phyloP scores from a whole-genome alignment of 2,797 vertebrate species.

The Gymnopithys bicolor region DNA sequence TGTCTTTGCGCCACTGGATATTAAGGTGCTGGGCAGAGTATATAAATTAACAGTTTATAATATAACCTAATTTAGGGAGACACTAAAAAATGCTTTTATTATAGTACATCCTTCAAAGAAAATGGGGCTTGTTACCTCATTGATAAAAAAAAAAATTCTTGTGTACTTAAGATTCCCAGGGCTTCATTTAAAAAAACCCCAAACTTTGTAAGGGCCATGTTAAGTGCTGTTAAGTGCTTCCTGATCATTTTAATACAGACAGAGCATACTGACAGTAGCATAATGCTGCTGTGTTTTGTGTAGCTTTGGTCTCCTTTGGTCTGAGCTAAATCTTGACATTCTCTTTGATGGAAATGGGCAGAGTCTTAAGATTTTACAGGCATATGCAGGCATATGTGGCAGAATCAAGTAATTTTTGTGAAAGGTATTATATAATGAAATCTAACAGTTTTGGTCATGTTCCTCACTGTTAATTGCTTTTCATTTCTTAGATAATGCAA shows the following conservation, averaged over 20 bases:
- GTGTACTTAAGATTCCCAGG: neutral
- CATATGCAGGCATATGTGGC: fast-evolving
- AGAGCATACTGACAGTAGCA: neutral
- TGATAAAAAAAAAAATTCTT: neutral
- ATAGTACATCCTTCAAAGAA: neutral
- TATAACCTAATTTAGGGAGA: neutral
- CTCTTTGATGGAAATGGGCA: neutral
- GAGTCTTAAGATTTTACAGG: neutral
- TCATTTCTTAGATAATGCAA: neutral
- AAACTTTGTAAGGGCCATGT: neutral
- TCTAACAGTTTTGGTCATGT: neutral
- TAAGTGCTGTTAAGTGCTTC: neutral
- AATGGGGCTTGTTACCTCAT: neutral
- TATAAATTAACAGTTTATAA: neutral
- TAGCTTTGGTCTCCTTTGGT: neutral
- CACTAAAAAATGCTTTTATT: neutral
- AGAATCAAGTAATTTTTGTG: neutral
- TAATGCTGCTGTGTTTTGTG: neutral
- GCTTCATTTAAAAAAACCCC: neutral
- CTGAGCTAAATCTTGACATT: neutral
- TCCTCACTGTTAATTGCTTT: neutral
- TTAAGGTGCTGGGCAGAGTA: neutral
- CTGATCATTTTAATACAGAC: neutral
- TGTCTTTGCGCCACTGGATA: neutral
- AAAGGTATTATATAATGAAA: neutral